Percentiles rank a stretch among this genome's conserved stretches.
Conservation (phyloP, 2,888 invertebrate species). For the Achlya flavicornis region DNA sequence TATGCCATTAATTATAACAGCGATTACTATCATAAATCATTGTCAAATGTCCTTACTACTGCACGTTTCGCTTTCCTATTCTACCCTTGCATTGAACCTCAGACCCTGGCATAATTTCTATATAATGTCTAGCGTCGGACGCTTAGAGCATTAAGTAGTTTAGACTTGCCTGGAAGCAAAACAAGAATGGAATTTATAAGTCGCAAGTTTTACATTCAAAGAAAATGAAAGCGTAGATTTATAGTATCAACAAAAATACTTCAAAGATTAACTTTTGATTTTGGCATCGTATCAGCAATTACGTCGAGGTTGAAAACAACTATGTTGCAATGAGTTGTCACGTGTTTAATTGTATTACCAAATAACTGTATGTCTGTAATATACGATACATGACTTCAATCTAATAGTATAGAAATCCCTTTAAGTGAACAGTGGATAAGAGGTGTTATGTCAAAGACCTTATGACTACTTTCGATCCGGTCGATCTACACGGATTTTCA, state of each 20-base stretch:
- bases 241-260: background rate
- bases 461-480: no score
- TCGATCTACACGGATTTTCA: no score
- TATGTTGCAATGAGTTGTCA: background rate
- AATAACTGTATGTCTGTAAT: background rate
- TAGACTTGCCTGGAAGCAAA: background rate
- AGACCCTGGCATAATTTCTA: background rate
- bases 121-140: background rate
- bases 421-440: no score
- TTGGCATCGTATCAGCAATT: background rate
- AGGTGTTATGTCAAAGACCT: no score
- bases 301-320: background rate
- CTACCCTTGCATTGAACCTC: constrained; percentile 1
- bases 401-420: no score
- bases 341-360: background rate
- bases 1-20: background rate
- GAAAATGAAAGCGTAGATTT: background rate
- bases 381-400: background rate
- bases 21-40: background rate
- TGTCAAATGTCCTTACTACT: background rate
- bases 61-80: background rate
- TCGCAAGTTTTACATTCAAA: background rate
- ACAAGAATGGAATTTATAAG: background rate
- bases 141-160: background rate
- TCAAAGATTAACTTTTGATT: background rate